phyloP scores from a whole-genome alignment of 64 coral and sea anemone species.

The Montipora foliosa region DNA sequence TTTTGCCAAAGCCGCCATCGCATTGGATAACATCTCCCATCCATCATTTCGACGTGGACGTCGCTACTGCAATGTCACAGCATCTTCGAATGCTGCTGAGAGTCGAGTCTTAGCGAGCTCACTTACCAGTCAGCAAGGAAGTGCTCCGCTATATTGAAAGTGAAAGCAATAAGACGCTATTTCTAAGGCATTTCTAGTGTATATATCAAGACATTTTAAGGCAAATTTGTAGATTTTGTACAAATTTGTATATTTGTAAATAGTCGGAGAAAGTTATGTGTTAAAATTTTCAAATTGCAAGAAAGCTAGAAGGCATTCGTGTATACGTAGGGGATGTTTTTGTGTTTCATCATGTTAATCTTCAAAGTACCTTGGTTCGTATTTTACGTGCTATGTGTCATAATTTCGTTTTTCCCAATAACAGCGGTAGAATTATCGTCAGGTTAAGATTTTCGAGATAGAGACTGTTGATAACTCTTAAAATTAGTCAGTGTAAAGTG shows the following conservation, averaged over 20 bases:
- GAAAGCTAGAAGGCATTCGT: not conserved
- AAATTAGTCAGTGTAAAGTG: not conserved
- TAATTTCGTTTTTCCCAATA: not conserved
- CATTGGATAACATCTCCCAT: constrained; percentile 86
- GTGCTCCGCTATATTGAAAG: not conserved
- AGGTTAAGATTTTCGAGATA: not conserved
- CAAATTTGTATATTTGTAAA: constrained; percentile 99
- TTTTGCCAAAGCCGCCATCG: constrained; percentile 88
- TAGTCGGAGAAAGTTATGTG: constrained; percentile 62
- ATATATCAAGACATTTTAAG: constrained; percentile 53
- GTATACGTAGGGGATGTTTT: not conserved
- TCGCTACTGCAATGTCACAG: constrained; percentile 84
- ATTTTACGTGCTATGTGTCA: not conserved
- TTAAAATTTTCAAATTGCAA: constrained; percentile 54
- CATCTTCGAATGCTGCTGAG: constrained; percentile 84
- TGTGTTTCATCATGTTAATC: not conserved
- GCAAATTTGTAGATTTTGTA: constrained; percentile 97
- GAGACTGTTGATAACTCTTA: not conserved
- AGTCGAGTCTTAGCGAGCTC: constrained; percentile 60
- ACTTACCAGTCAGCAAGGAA: not conserved
- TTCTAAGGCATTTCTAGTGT: constrained; percentile 66
- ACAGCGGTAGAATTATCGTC: no score
- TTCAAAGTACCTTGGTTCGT: not conserved
- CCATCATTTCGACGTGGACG: constrained; percentile 56
- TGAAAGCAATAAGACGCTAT: constrained; percentile 22